Evolutionary conservation across 2,888 invertebrate genomes (phyloP).

Genomic region (Pemphredon lugubris): DNA sequence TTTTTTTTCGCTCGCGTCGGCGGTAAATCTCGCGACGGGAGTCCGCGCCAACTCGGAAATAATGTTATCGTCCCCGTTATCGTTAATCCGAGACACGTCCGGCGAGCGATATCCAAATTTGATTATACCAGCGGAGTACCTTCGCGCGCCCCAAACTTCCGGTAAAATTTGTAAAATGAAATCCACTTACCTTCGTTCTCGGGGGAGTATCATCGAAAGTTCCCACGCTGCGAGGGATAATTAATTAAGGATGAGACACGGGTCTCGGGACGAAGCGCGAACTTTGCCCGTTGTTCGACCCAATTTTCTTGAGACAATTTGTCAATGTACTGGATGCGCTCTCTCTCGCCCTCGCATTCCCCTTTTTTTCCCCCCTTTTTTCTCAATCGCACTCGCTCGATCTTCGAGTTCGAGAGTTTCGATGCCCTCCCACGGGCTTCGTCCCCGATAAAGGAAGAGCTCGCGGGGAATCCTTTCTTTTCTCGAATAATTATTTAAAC

Average conservation of each 20-base stretch:
- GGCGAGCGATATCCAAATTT: background rate
- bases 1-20: background rate
- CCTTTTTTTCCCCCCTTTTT: too few relatives aligned
- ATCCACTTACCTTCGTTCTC: slow-evolving; percentile 61
- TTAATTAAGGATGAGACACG: slow-evolving; percentile 62
- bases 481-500: slow-evolving; percentile 39
- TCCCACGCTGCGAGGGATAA: slow-evolving; percentile 49
- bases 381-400: slow-evolving; percentile 41
- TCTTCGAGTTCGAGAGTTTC: background rate
- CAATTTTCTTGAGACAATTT: slow-evolving; percentile 56
- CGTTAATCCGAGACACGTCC: background rate
- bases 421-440: slow-evolving; percentile 21
- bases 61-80: background rate
- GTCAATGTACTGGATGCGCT: slow-evolving; percentile 58
- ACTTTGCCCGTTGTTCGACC: slow-evolving; percentile 53
- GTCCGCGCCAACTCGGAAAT: background rate
- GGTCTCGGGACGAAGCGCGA: slow-evolving; percentile 47
- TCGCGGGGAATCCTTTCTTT: background rate
- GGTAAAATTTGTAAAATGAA: slow-evolving; percentile 50
- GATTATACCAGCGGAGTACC: background rate
- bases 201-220: slow-evolving; percentile 45
- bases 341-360: too few relatives aligned
- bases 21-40: background rate
- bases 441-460: background rate
- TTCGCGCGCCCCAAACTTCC: slow-evolving; percentile 3